phyloP scores from a whole-genome alignment of 2,888 invertebrate genomes.

The Leptothorax acervorum region DNA sequence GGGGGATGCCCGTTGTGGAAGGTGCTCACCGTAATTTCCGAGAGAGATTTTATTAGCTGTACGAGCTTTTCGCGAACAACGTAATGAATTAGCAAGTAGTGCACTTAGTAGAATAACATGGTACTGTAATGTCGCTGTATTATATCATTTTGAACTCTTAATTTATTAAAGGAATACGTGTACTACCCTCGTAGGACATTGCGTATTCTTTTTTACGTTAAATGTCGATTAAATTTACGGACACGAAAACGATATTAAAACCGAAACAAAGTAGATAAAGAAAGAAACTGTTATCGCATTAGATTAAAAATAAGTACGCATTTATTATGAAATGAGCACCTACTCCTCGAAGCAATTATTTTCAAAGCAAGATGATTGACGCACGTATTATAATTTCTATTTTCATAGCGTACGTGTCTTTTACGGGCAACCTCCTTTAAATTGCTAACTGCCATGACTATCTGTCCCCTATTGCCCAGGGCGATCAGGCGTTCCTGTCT shows the following conservation, averaged over 20 bases:
- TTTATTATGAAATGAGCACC: neutral
- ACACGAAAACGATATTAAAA: neutral
- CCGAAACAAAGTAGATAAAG: neutral
- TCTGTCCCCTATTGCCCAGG: neutral
- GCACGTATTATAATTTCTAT: neutral
- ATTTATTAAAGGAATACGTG: neutral
- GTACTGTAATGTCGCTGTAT: neutral
- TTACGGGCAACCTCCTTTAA: slow-evolving; percentile 5
- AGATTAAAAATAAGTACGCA: neutral
- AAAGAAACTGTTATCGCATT: neutral
- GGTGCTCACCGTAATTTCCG: slow-evolving; percentile 45
- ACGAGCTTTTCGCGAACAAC: slow-evolving; percentile 46
- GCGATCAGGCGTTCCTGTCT: slow-evolving; percentile 19
- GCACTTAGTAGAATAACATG: slow-evolving; percentile 28
- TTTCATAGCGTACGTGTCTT: neutral
- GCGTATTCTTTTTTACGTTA: neutral
- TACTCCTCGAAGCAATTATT: neutral
- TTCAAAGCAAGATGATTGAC: neutral
- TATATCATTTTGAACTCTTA: neutral
- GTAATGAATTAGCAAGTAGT: slow-evolving; percentile 43
- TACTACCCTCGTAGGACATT: neutral
- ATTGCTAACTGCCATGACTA: slow-evolving; percentile 21
- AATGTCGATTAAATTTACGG: neutral
- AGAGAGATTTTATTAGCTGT: slow-evolving; percentile 53
- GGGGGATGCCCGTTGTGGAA: slow-evolving; percentile 32